phyloP scores from a whole-genome alignment of 2,888 invertebrate genomes.

The Leptothorax acervorum region DNA sequence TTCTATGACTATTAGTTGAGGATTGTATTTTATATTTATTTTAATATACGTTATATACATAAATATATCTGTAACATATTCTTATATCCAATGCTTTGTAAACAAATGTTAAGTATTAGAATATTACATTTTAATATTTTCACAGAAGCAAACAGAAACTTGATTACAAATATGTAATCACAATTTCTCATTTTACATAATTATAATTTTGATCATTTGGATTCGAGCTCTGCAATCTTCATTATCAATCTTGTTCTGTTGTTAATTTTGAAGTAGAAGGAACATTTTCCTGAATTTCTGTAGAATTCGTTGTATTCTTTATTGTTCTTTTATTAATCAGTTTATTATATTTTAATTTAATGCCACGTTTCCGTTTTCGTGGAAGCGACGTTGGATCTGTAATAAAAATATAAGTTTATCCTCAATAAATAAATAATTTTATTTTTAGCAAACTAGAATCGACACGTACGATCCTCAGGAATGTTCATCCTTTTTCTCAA shows the following conservation, averaged over 20 bases:
- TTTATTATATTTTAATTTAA: constrained; percentile 54
- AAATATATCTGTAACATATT: not conserved
- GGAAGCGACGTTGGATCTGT: constrained; percentile 83
- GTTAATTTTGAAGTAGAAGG: not conserved
- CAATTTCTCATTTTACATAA: constrained; percentile 3
- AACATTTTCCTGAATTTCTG: not conserved
- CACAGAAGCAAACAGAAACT: not conserved
- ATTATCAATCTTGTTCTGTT: not conserved
- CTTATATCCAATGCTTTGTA: not conserved
- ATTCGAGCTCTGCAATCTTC: not conserved
- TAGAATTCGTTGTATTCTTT: constrained; percentile 43
- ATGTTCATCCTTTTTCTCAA: constrained; percentile 84
- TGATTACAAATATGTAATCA: not conserved
- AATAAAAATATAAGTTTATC: constrained; percentile 45
- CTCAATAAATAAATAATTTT: constrained; percentile 18
- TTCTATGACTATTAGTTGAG: constrained; percentile 27
- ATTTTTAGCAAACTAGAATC: constrained; percentile 15
- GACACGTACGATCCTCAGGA: constrained; percentile 82
- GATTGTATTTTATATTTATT: constrained; percentile 42
- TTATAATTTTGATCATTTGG: constrained; percentile 1
- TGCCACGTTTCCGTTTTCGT: constrained; percentile 73
- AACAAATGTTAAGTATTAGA: constrained; percentile 16
- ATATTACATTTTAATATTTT: constrained; percentile 22
- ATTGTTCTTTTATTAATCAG: constrained; percentile 39
- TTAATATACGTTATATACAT: not conserved